Evolutionary conservation across 2,113 vertebrate species (phyloP).

Genomic region (Puntigrus tetrazona): DNA sequence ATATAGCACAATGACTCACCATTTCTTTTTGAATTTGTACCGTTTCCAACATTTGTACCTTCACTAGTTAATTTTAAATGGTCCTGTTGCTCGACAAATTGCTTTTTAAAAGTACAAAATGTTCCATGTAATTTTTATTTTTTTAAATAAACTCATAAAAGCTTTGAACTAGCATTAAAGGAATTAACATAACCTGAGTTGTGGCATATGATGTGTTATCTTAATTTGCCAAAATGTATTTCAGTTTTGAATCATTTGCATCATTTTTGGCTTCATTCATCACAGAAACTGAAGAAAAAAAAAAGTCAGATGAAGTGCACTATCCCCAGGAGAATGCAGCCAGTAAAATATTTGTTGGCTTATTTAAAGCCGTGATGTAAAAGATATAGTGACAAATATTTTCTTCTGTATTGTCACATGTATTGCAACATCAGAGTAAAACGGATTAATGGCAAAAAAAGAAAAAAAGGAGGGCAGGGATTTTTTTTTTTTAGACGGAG

Average conservation of each 20-base stretch:
- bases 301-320: neutral
- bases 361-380: neutral
- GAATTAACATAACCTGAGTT: neutral
- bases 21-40: neutral
- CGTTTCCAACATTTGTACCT: neutral
- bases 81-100: neutral
- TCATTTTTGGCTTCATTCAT: neutral
- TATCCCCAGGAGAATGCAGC: neutral
- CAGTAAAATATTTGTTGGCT: neutral
- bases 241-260: neutral
- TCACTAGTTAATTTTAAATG: neutral
- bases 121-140: neutral
- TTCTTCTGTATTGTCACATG: neutral
- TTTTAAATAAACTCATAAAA: neutral
- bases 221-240: neutral
- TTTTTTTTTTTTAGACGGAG: neutral
- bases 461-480: neutral
- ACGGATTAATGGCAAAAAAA: neutral
- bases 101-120: conserved; percentile 5
- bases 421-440: neutral
- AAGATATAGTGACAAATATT: neutral
- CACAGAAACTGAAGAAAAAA: neutral
- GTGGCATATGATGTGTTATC: no score
- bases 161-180: neutral
- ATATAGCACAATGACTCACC: neutral